Percentiles rank a stretch among this genome's conserved stretches.
Conservation (phyloP, 2,888 invertebrate species). For the Opisthograptis luteolata region DNA sequence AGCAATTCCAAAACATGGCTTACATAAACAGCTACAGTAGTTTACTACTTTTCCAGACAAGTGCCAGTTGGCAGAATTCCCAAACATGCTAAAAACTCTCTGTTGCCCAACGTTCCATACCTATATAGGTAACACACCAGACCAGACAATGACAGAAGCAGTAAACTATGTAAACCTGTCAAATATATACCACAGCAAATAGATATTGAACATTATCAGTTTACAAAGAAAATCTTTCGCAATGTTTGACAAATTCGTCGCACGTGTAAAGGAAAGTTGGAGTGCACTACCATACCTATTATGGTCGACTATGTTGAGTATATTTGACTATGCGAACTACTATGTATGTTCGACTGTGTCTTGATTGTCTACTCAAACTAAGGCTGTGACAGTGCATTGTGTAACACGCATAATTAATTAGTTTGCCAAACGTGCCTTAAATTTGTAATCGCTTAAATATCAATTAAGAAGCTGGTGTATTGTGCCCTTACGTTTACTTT, state of each 20-base stretch:
- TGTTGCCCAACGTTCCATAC: not conserved
- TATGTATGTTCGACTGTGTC: conserved; percentile 33
- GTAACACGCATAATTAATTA: conserved; percentile 30
- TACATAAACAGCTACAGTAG: conserved; percentile 6
- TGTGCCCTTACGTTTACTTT: too few relatives aligned
- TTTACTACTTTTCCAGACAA: conserved; percentile 11
- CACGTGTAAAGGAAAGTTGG: conserved; percentile 45
- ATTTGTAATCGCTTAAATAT: conserved; percentile 12
- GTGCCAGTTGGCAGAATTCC: conserved; percentile 17
- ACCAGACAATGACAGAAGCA: conserved; percentile 8
- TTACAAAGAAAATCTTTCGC: conserved; percentile 40
- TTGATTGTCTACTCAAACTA: conserved; percentile 13
- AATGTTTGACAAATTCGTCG: conserved; percentile 33
- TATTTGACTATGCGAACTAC: not conserved
- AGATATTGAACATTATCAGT: conserved; percentile 29
- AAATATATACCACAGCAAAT: conserved; percentile 34
- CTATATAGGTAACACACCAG: not conserved
- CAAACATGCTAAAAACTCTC: conserved; percentile 7
- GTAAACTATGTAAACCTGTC: conserved; percentile 14
- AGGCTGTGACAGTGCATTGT: conserved; percentile 19
- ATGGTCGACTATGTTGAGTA: not conserved
- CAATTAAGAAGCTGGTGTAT: not conserved
- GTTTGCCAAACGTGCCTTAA: conserved; percentile 18
- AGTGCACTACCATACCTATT: conserved; percentile 5
- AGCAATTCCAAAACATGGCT: not conserved